A percentile compares a stretch with the other conserved stretches of the same genome.
These are phyloP conservation scores for Paracentrotus lividus DNA, from an alignment of 53 echinoderm and acorn worm species.

Conservation along the genomic window DNA sequence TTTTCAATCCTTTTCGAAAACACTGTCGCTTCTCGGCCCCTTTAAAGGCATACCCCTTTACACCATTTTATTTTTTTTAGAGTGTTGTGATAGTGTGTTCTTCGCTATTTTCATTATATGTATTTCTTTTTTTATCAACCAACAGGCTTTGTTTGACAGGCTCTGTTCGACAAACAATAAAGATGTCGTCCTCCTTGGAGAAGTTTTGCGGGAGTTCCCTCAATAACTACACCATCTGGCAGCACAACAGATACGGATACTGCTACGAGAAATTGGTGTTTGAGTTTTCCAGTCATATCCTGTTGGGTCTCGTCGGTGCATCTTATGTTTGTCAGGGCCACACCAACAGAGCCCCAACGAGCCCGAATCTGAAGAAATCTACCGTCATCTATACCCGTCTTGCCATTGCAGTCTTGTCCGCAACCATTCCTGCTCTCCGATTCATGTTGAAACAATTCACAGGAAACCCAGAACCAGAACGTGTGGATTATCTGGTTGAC, in stretches of 20 bases:
- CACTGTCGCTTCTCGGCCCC: too few relatives aligned
- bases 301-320: conserved; percentile 81
- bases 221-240: conserved; percentile 88
- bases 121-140: too few relatives aligned
- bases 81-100: too few relatives aligned
- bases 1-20: too few relatives aligned
- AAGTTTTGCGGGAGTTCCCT: conserved; percentile 75
- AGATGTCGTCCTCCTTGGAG: conserved; percentile 57
- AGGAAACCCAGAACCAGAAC: conserved; percentile 32
- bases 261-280: conserved; percentile 87
- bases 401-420: conserved; percentile 63
- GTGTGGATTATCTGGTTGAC: conserved; percentile 79
- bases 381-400: conserved; percentile 72
- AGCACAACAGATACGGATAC: conserved; percentile 77
- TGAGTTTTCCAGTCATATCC: conserved; percentile 70
- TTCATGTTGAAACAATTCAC: conserved; percentile 63
- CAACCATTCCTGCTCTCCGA: conserved; percentile 55
- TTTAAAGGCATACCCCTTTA: too few relatives aligned
- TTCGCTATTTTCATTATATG: too few relatives aligned
- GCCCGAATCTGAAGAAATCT: conserved; percentile 85
- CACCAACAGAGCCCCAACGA: conserved; percentile 40
- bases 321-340: conserved; percentile 65
- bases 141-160: too few relatives aligned
- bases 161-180: neutral
- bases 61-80: too few relatives aligned